Evolutionary conservation across 2,113 vertebrate species (phyloP).

Genomic region (Porphyrio hochstetteri): DNA sequence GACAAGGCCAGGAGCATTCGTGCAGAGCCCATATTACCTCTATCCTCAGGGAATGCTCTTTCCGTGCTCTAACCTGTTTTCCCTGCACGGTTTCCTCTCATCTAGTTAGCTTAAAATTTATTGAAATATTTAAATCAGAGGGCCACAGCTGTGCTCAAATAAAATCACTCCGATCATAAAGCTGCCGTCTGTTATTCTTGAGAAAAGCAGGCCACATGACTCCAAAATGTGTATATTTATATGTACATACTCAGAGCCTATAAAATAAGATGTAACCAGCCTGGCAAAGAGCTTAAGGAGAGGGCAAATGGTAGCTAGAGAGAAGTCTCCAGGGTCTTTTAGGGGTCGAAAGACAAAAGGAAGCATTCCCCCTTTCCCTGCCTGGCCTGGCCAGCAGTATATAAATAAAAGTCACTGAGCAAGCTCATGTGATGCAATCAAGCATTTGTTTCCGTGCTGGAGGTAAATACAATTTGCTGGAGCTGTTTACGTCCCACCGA

Average conservation of each 20-base stretch:
- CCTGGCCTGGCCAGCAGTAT: background rate
- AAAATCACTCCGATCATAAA: constrained; percentile 72
- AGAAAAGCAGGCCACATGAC: constrained; percentile 9
- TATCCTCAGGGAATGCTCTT: background rate
- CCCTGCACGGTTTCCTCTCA: constrained; percentile 2
- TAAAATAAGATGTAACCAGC: background rate
- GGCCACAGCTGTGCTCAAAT: constrained; percentile 67
- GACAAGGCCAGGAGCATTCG: fast-evolving
- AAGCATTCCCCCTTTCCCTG: background rate
- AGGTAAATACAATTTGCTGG: constrained; percentile 68
- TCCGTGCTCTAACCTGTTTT: background rate
- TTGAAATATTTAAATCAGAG: constrained; percentile 66
- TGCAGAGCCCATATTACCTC: background rate
- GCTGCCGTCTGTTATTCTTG: constrained; percentile 59
- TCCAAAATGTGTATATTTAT: background rate
- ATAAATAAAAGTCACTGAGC: constrained; percentile 57
- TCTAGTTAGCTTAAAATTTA: constrained; percentile 65
- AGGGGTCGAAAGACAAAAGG: constrained; percentile 18
- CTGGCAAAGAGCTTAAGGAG: background rate
- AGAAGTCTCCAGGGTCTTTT: background rate
- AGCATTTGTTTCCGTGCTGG: constrained; percentile 67
- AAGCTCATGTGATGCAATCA: constrained; percentile 60
- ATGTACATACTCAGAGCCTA: background rate
- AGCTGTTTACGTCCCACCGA: constrained; percentile 28
- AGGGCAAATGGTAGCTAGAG: background rate